phyloP scores from a whole-genome alignment of 2,113 vertebrate genomes.

The Chaetops frenatus region DNA sequence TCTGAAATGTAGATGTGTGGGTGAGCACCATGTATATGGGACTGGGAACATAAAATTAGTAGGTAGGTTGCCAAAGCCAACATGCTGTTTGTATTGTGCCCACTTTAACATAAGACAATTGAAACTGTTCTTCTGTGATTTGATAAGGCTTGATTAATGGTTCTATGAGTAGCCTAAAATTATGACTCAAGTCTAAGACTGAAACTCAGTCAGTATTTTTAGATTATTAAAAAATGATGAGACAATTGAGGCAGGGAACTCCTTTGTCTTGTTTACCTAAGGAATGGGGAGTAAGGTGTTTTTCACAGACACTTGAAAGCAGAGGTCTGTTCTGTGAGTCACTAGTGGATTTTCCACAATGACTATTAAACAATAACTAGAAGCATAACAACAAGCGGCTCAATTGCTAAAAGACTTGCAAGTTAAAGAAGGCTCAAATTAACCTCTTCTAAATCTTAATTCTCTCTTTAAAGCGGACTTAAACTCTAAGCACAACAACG shows the following conservation, averaged over 20 bases:
- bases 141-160: slow-evolving; percentile 10
- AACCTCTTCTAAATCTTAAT: neutral
- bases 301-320: slow-evolving; percentile 22
- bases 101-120: neutral
- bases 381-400: neutral
- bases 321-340: slow-evolving; percentile 57
- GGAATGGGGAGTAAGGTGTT: neutral
- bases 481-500: rapidly evolving
- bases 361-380: neutral
- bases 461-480: neutral
- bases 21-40: neutral
- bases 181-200: slow-evolving; percentile 56
- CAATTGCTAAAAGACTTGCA: neutral
- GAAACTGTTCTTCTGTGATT: neutral
- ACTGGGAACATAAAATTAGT: neutral
- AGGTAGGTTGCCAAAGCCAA: neutral
- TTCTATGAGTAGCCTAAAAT: neutral
- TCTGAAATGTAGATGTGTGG: neutral
- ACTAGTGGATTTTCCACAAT: slow-evolving; percentile 53
- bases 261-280: neutral
- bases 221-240: slow-evolving; percentile 12
- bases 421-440: neutral
- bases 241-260: neutral
- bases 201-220: slow-evolving; percentile 23
- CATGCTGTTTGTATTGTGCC: neutral